Evolutionary conservation across 2,888 invertebrate species (phyloP), one percentile per base, ranked within the genome.

Genomic region (Andrena fulva): DNA sequence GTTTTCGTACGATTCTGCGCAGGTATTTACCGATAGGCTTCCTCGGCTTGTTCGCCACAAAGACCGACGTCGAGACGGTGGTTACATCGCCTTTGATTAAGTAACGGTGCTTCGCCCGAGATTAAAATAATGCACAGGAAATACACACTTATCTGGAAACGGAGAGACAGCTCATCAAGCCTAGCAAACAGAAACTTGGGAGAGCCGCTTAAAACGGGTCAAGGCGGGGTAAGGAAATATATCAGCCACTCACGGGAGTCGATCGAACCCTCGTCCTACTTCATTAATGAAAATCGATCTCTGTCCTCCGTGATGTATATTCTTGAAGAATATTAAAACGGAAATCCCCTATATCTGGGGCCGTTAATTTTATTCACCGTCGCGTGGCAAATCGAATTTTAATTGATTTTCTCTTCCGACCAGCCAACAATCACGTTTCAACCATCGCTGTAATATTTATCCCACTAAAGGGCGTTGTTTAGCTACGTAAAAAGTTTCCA

Each of bases 241-340:
- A 78, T 87, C 68, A 78, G 52, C 72, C 52, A 75, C 77, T 80
- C 73, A 29, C 76, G 27, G 70, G 64, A 42, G 73, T 79, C 72
- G 80, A 83, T 77, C 59, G 71, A 80, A 60, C 75, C 74, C 66
- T 77, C 73, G 56, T 68, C 70, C 64, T 79, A 79, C 77, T 87
- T 82, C 79, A 80, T 83, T 80, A 83, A 82, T 81, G 74, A 75
- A 85, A 85, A 85, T 85, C 79, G 80, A 87, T 82, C 66, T 63
- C 77, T 68, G 74, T 56, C 71, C 69, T 64, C 67, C 66, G 50
- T 72, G 66, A 35, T 73, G 76, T 66, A 68, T 54, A 80, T 80
- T 71, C 70, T 54, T 69, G 24, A 63, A 71, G 77, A 77, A 77
- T 66, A 48, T 35, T 29, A 54, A 64, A 74, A 68, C 80, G 50